Evolutionary conservation across 2,797 vertebrate genomes (phyloP).

Genomic region (Parambassis ranga): DNA sequence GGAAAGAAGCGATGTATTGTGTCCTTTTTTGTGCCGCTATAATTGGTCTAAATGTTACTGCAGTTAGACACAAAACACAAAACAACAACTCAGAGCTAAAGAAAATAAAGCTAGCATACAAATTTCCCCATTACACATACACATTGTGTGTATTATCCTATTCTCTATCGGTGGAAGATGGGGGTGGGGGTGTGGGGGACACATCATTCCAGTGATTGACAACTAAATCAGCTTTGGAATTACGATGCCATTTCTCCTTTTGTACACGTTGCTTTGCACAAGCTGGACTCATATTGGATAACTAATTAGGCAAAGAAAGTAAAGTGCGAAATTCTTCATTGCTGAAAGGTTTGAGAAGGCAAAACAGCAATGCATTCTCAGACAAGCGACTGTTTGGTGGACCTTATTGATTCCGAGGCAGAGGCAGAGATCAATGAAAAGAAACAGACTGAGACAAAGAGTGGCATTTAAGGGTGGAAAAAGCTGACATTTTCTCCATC

Average conservation of each 20-base stretch:
- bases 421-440: constrained; percentile 97
- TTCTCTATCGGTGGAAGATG: not conserved
- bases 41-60: constrained; percentile 46
- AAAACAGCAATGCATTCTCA: constrained; percentile 88
- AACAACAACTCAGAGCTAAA: constrained; percentile 28
- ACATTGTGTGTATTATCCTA: constrained; percentile 29
- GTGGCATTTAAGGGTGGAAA: constrained; percentile 95
- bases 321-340: constrained; percentile 64
- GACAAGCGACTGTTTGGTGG: constrained; percentile 91
- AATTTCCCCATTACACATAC: constrained; percentile 19
- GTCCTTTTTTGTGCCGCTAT: constrained; percentile 35
- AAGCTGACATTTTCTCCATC: constrained; percentile 98
- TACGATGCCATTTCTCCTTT: constrained; percentile 46
- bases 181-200: not conserved
- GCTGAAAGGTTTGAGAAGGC: constrained; percentile 59
- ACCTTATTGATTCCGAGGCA: constrained; percentile 89
- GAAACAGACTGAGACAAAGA: constrained; percentile 91
- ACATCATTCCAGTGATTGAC: constrained; percentile 53
- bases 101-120: constrained; percentile 39
- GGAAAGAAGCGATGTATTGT: constrained; percentile 53
- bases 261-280: constrained; percentile 47
- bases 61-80: constrained; percentile 40
- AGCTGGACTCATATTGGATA: constrained; percentile 55
- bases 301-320: constrained; percentile 76
- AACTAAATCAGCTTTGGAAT: constrained; percentile 65